phyloP scores from a whole-genome alignment of 2,113 vertebrate species.

The Sinocyclocheilus anophthalmus region DNA sequence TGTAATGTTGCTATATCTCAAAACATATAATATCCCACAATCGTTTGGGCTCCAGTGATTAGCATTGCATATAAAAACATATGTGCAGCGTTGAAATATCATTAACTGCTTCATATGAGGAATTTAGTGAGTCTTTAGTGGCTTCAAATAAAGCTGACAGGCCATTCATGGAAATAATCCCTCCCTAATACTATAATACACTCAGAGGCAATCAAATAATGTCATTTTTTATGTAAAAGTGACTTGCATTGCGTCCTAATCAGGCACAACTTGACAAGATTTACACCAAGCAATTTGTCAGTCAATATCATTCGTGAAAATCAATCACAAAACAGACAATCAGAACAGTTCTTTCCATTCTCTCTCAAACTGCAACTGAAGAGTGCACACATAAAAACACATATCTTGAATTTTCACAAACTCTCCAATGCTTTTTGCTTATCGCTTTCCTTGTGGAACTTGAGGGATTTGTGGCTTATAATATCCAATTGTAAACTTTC shows the following conservation, averaged over 20 bases:
- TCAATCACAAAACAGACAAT: background rate
- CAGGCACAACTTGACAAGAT: background rate
- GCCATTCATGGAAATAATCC: constrained; percentile 2
- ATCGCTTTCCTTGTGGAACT: background rate
- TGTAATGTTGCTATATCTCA: constrained; percentile 4
- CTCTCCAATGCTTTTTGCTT: background rate
- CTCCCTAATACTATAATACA: background rate
- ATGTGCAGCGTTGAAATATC: background rate
- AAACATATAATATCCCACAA: background rate
- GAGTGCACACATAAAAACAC: background rate
- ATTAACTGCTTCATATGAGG: background rate
- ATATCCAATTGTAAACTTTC: background rate
- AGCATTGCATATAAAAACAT: background rate
- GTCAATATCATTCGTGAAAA: background rate
- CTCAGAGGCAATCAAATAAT: background rate
- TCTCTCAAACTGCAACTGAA: background rate
- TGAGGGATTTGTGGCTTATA: background rate
- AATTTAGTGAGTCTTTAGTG: background rate
- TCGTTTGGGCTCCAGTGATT: background rate
- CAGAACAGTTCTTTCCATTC: background rate
- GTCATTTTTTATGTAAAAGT: background rate
- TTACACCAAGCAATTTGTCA: background rate
- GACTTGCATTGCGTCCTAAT: background rate
- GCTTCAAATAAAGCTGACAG: background rate
- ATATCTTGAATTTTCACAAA: background rate